Evolutionary conservation across 2,888 invertebrate genomes (phyloP).

Genomic region (Axea sp.): DNA sequence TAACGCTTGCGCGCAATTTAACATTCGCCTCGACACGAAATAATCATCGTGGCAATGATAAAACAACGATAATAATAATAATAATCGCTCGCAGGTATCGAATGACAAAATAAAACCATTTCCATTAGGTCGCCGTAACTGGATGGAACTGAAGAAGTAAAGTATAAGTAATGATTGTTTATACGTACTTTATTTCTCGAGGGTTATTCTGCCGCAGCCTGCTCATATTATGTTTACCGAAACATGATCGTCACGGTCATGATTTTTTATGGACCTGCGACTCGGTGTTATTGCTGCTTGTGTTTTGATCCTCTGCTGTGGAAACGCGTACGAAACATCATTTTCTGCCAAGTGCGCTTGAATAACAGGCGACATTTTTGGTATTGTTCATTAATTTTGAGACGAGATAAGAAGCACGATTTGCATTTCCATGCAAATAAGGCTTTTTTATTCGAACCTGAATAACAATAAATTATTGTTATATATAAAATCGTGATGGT

Average conservation of each 20-base stretch:
- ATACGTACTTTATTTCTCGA: constrained; percentile 30
- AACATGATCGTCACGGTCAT: constrained; percentile 48
- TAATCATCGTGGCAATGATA: neutral
- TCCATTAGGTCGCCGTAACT: constrained; percentile 22
- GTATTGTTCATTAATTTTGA: no score
- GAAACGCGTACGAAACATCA: neutral
- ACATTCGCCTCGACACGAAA: neutral
- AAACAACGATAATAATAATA: neutral
- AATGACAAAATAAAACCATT: constrained; percentile 35
- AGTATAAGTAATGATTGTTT: constrained; percentile 43
- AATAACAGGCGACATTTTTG: neutral
- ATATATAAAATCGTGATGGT: no score
- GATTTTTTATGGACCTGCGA: constrained; percentile 41
- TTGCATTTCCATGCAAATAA: no score
- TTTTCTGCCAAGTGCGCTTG: constrained; percentile 2
- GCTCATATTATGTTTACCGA: constrained; percentile 53
- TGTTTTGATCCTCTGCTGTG: constrained; percentile 24
- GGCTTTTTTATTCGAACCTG: no score
- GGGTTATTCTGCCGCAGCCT: constrained; percentile 44
- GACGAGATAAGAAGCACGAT: no score
- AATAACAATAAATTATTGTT: no score
- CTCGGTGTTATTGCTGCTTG: constrained; percentile 33
- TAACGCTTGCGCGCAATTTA: no score
- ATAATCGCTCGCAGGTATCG: constrained; percentile 4
- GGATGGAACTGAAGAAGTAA: constrained; percentile 20